Percentiles rank a stretch among this genome's conserved stretches.
Evolutionary conservation across 2,797 vertebrate genomes (phyloP).

Genomic region (Heliangelus exortis): DNA sequence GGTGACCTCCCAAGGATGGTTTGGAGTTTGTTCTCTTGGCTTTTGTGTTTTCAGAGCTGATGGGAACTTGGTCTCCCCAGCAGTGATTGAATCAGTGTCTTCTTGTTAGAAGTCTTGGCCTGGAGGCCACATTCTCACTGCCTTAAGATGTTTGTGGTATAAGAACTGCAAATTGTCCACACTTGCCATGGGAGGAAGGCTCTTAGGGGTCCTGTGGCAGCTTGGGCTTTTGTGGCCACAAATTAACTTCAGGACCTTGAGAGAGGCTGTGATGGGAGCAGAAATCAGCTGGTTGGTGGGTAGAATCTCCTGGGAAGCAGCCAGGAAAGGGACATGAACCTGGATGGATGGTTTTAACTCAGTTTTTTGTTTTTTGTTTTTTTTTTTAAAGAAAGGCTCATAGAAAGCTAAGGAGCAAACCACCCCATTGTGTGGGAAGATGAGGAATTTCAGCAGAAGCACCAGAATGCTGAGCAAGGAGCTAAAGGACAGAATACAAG

Average conservation of each 20-base stretch:
- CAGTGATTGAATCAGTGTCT: accelerated
- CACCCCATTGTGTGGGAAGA: accelerated
- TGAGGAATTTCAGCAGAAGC: neutral
- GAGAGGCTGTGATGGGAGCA: accelerated
- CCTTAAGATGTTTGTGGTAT: neutral
- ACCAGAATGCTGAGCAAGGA: neutral
- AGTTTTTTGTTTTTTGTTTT: neutral
- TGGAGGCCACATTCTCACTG: neutral
- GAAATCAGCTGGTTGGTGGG: neutral
- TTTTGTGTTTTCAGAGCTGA: neutral
- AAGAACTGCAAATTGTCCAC: accelerated
- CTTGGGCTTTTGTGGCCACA: neutral
- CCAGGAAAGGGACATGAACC: neutral
- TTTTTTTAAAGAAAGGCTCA: neutral
- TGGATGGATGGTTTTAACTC: neutral
- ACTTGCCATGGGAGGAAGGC: neutral
- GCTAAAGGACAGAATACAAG: neutral
- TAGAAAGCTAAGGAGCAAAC: neutral
- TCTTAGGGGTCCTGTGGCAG: neutral
- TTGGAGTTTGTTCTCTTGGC: neutral
- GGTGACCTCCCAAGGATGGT: neutral
- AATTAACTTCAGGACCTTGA: neutral
- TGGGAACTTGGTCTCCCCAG: neutral
- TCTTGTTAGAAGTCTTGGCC: neutral
- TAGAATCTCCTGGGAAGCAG: neutral